Conservation (phyloP, 2,113 vertebrate species). For the Corythornis madagascariensis region DNA sequence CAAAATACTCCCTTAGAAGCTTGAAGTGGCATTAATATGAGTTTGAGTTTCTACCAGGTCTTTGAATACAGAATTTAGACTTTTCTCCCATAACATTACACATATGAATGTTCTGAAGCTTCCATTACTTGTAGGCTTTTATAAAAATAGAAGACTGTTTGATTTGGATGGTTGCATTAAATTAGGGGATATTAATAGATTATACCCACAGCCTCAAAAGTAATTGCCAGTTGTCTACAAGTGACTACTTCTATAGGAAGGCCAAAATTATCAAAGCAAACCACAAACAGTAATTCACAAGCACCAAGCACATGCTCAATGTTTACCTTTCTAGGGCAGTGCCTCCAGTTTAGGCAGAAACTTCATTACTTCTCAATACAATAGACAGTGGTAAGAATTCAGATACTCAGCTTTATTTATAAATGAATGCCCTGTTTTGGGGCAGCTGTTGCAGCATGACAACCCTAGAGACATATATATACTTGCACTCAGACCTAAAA, state of each 20-base stretch:
- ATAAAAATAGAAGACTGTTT: slow-evolving; percentile 53
- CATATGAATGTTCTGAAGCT: slow-evolving; percentile 29
- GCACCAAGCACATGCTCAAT: slow-evolving; percentile 11
- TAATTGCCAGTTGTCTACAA: slow-evolving; percentile 56
- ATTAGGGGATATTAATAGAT: slow-evolving; percentile 51
- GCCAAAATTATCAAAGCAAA: slow-evolving; percentile 62
- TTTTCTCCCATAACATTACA: slow-evolving; percentile 17
- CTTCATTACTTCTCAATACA: not conserved
- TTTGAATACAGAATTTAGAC: slow-evolving; percentile 27
- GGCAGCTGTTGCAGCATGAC: not conserved
- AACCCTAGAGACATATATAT: not conserved
- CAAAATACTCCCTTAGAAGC: slow-evolving; percentile 49
- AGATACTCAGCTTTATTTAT: not conserved
- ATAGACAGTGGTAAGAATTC: not conserved
- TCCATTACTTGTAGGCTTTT: slow-evolving; percentile 51
- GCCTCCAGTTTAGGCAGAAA: not conserved
- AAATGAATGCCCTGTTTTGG: not conserved
- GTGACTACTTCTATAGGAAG: slow-evolving; percentile 18
- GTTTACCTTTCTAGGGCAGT: slow-evolving; percentile 46
- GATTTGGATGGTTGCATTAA: slow-evolving; percentile 57
- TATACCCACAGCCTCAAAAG: slow-evolving; percentile 31
- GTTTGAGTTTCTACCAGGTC: slow-evolving; percentile 39
- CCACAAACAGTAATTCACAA: slow-evolving; percentile 45
- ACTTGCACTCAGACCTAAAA: not conserved
- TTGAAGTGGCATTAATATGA: slow-evolving; percentile 41